Conservation (phyloP, 2,888 invertebrate species). For the Trisateles emortualis region DNA sequence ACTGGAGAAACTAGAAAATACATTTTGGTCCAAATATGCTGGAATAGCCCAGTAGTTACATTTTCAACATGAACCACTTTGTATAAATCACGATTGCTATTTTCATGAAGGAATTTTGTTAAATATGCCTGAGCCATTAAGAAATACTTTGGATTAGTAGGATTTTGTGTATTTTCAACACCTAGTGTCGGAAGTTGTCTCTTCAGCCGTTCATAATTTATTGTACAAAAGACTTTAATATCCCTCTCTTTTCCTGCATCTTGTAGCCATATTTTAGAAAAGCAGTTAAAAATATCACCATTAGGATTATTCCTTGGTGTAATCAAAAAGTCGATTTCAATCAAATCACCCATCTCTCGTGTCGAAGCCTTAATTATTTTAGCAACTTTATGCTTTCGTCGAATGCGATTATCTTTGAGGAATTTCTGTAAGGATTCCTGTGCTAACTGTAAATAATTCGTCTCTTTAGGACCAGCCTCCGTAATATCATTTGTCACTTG, state of each 20-base stretch:
- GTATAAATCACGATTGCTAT: not conserved
- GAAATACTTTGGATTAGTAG: not conserved
- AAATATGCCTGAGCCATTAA: not conserved
- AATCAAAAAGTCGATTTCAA: not conserved
- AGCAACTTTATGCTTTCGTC: not conserved
- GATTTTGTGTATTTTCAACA: not conserved
- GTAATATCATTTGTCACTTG: not conserved
- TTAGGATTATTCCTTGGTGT: not conserved
- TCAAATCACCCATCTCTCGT: not conserved
- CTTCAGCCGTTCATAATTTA: not conserved
- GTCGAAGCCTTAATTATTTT: not conserved
- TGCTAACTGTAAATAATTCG: not conserved
- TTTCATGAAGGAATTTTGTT: not conserved
- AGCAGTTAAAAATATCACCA: not conserved
- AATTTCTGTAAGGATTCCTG: not conserved
- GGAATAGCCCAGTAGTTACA: not conserved
- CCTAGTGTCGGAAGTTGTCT: not conserved
- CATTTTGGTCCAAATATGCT: not conserved
- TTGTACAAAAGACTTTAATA: not conserved
- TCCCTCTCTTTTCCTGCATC: not conserved
- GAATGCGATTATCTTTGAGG: not conserved
- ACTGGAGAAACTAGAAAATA: not conserved
- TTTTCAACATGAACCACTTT: not conserved
- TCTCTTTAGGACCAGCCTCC: not conserved
- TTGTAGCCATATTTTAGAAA: not conserved